Evolutionary conservation across 2,797 vertebrate genomes (phyloP).

Genomic region (Dendrocincla tyrannina): DNA sequence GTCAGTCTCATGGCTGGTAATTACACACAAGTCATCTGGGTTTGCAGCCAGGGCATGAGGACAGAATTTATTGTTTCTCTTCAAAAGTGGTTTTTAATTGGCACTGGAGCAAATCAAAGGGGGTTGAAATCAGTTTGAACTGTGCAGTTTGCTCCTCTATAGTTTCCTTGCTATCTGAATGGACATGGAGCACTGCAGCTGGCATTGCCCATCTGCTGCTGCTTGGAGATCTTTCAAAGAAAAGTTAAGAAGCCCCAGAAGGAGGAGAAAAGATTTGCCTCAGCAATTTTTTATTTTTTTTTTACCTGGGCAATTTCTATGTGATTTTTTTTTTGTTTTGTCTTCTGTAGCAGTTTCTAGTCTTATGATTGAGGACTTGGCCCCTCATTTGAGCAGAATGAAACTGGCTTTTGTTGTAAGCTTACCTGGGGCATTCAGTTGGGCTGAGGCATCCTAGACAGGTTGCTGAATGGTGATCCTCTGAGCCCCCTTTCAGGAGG

Average conservation of each 20-base stretch:
- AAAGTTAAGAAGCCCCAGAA: not conserved
- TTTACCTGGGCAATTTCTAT: not conserved
- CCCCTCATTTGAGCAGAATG: not conserved
- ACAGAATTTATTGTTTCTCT: not conserved
- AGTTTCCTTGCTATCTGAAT: not conserved
- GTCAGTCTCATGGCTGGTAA: not conserved
- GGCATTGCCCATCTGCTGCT: not conserved
- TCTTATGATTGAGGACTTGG: not conserved
- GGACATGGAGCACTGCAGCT: not conserved
- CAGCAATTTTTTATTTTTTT: not conserved
- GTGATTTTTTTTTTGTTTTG: not conserved
- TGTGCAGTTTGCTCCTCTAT: not conserved
- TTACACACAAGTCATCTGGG: fast-evolving
- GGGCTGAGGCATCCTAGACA: not conserved
- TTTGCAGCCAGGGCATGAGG: fast-evolving
- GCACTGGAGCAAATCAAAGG: not conserved
- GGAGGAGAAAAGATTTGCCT: not conserved
- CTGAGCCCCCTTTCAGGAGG: not conserved
- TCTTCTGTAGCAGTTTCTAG: not conserved
- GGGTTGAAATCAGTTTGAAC: not conserved
- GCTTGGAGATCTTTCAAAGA: not conserved
- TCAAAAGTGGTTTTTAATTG: not conserved
- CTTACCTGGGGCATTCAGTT: not conserved
- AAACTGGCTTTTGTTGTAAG: not conserved
- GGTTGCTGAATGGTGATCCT: not conserved